A percentile compares a stretch with the other conserved stretches of the same genome.
phyloP scores from a whole-genome alignment of 92 coral and sea anemone species.

The Meandrina meandrites region DNA sequence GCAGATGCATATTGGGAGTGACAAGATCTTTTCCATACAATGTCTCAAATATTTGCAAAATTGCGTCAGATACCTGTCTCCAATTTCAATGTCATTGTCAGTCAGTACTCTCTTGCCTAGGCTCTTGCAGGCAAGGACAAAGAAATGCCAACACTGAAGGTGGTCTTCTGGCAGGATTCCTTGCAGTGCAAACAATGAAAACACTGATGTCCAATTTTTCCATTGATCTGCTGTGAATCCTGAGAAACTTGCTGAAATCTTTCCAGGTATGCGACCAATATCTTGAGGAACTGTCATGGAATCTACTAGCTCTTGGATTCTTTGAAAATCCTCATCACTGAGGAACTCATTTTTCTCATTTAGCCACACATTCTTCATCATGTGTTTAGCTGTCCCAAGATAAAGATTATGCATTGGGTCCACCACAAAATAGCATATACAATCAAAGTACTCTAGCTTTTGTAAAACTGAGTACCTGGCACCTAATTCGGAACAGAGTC shows the following conservation, averaged over 20 bases:
- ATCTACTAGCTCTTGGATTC: constrained; percentile 39
- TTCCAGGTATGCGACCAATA: constrained; percentile 54
- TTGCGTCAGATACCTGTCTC: constrained; percentile 34
- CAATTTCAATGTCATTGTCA: constrained; percentile 32
- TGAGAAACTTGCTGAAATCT: constrained; percentile 39
- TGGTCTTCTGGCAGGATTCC: constrained; percentile 57
- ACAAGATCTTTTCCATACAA: constrained; percentile 47
- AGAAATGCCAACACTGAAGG: constrained; percentile 53
- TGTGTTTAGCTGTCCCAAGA: constrained; percentile 62
- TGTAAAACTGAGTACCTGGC: constrained; percentile 69
- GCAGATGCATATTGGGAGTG: constrained; percentile 73
- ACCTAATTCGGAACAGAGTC: constrained; percentile 44
- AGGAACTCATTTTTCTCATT: constrained; percentile 43
- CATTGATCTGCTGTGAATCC: constrained; percentile 68
- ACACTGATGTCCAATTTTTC: constrained; percentile 64
- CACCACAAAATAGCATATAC: constrained; percentile 52
- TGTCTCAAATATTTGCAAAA: constrained; percentile 44
- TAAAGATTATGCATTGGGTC: constrained; percentile 65
- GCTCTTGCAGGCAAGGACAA: constrained; percentile 56
- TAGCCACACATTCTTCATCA: constrained; percentile 51
- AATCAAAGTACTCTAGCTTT: constrained; percentile 64
- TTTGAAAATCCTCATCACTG: constrained; percentile 30
- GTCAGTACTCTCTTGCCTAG: constrained; percentile 49
- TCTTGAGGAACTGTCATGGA: constrained; percentile 50
- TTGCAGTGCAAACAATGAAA: constrained; percentile 53